phyloP scores from a whole-genome alignment of 2,888 invertebrate genomes.

The Eupelmus urozonus region DNA sequence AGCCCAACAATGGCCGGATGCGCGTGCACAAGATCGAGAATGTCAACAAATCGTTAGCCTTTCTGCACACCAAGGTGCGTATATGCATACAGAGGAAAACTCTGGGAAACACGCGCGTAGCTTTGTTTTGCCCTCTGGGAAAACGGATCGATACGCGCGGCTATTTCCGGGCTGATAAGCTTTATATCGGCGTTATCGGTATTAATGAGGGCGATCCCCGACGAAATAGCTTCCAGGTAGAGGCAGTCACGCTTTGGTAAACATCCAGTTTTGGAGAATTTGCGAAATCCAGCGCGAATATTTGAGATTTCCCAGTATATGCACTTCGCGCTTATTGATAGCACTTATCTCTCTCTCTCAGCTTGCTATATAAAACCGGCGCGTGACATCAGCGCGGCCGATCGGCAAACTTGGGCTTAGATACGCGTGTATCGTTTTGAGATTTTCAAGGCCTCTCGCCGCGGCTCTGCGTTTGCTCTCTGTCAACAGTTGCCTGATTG shows the following conservation, averaged over 20 bases:
- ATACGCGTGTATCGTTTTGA: slow-evolving; percentile 9
- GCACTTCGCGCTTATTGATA: slow-evolving; percentile 36
- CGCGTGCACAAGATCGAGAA: slow-evolving; percentile 99
- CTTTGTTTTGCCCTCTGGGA: no score
- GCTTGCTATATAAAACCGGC: slow-evolving; percentile 14
- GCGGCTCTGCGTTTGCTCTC: slow-evolving; percentile 15
- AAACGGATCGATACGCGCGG: no score
- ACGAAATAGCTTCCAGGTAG: no score
- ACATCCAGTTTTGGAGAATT: no score
- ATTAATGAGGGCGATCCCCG: no score
- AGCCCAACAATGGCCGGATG: slow-evolving; percentile 97
- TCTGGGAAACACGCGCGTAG: no score
- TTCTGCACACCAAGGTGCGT: slow-evolving; percentile 97
- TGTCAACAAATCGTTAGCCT: slow-evolving; percentile 97
- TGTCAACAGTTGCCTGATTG: slow-evolving; percentile 35
- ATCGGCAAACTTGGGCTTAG: slow-evolving; percentile 26
- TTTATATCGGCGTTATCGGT: no score
- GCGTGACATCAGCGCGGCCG: slow-evolving; percentile 38
- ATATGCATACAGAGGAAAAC: no score
- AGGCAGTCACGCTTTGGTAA: no score
- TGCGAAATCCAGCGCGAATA: no score
- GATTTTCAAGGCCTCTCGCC: slow-evolving; percentile 31
- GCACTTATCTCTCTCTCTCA: slow-evolving; percentile 44
- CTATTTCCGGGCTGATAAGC: no score
- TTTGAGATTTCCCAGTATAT: no score